Evolutionary conservation across 2,888 invertebrate species (phyloP).

Genomic region (Trichopoda pennipes): DNA sequence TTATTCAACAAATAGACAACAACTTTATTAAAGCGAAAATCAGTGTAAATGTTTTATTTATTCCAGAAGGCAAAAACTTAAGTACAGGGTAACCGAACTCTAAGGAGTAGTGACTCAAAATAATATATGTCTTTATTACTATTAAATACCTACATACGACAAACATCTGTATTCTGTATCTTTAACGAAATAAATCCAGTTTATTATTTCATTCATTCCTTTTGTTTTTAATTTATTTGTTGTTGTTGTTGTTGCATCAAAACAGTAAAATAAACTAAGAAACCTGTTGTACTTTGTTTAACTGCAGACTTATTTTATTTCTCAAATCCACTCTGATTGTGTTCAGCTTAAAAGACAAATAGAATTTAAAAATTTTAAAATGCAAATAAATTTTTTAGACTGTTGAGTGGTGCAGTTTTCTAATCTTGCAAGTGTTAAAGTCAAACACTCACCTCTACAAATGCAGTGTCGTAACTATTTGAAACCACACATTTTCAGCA

Average conservation of each 20-base stretch:
- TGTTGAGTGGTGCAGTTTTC: constrained; percentile 39
- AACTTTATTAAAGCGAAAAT: constrained; percentile 49
- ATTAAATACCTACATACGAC: constrained; percentile 60
- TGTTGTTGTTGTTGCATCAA: background rate
- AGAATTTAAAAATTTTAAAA: constrained; percentile 57
- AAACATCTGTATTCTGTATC: constrained; percentile 62
- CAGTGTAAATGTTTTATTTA: constrained; percentile 9
- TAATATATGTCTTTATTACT: constrained; percentile 66
- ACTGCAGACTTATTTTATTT: background rate
- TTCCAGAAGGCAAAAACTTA: background rate
- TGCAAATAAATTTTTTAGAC: constrained; percentile 56
- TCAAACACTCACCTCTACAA: constrained; percentile 13
- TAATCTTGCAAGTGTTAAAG: constrained; percentile 45
- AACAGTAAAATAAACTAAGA: constrained; percentile 19
- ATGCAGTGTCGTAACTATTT: too few species aligned
- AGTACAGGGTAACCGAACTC: background rate
- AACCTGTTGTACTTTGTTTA: constrained; percentile 53
- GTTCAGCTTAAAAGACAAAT: constrained; percentile 1
- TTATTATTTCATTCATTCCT: constrained; percentile 7
- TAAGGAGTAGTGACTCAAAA: constrained; percentile 9
- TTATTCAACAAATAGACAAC: constrained; percentile 12
- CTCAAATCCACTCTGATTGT: constrained; percentile 32
- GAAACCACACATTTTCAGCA: constrained; percentile 3
- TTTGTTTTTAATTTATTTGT: constrained; percentile 2
- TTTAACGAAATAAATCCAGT: constrained; percentile 61